Conservation (phyloP, 92 coral and sea anemone genomes). For the Porites cylindrica region DNA sequence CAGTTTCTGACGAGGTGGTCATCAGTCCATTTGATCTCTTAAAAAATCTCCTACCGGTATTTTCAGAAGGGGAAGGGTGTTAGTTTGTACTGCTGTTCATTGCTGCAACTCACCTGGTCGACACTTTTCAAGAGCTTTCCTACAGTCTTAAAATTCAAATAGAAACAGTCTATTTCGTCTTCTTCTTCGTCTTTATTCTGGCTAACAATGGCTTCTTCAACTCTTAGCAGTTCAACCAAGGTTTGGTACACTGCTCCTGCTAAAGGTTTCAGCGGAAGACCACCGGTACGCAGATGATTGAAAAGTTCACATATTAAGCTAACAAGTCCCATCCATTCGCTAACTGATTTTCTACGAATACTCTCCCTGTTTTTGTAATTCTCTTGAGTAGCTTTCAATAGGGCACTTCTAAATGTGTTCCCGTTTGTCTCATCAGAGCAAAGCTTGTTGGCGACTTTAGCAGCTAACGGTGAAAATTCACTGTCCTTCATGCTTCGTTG, state of each 20-base stretch:
- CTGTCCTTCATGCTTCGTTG: conserved; percentile 69
- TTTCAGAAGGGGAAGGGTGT: too few species aligned
- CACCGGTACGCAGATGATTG: conserved; percentile 73
- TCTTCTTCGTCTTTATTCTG: conserved; percentile 41
- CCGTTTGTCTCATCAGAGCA: conserved; percentile 69
- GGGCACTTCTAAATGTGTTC: conserved; percentile 64
- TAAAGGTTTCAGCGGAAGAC: conserved; percentile 76
- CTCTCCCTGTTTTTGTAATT: conserved; percentile 82
- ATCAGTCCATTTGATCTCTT: too few species aligned
- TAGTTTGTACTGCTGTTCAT: too few species aligned
- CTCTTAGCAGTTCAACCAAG: conserved; percentile 74
- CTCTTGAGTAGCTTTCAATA: conserved; percentile 86
- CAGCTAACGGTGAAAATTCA: conserved; percentile 69
- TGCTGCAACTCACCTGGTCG: conserved; percentile 70
- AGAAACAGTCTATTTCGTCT: conserved; percentile 80
- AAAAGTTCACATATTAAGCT: conserved; percentile 84
- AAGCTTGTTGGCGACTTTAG: conserved; percentile 68
- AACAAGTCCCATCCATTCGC: conserved; percentile 80
- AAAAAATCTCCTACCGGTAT: too few species aligned
- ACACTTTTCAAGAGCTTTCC: conserved; percentile 69
- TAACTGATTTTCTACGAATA: conserved; percentile 50
- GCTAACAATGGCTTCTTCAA: not conserved
- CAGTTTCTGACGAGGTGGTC: too few species aligned
- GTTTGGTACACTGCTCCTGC: conserved; percentile 77
- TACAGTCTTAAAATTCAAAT: conserved; percentile 67